Conservation (phyloP, 2,888 invertebrate genomes). For the Pristionchus fissidentatus region DNA sequence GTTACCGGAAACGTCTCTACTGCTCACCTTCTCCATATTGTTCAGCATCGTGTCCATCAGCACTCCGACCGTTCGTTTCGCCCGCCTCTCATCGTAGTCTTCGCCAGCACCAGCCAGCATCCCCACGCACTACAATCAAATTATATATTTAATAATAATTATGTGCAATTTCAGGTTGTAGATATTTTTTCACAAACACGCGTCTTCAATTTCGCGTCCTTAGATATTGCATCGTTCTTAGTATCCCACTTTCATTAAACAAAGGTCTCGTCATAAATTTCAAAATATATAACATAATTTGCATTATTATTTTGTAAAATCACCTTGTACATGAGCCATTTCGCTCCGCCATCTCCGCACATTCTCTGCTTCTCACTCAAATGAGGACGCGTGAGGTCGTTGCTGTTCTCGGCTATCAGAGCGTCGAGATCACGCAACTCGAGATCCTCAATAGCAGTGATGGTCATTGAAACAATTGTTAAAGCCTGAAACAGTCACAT, state of each 20-base stretch:
- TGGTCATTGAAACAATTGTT: too few relatives aligned
- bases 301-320: too few relatives aligned
- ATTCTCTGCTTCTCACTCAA: background rate
- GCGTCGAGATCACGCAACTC: background rate
- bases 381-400: background rate
- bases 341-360: slow-evolving; percentile 11
- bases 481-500: too few relatives aligned
- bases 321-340: slow-evolving; percentile 42
- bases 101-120: background rate
- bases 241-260: too few relatives aligned
- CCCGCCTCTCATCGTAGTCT: slow-evolving; percentile 6
- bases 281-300: too few relatives aligned
- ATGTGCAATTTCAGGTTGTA: background rate
- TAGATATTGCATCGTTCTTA: too few relatives aligned
- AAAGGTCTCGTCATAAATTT: too few relatives aligned
- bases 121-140: background rate
- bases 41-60: slow-evolving; percentile 10
- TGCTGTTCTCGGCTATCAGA: slow-evolving; percentile 36
- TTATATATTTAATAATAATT: background rate
- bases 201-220: background rate
- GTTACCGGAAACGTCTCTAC: background rate
- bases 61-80: slow-evolving; percentile 24
- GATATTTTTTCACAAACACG: background rate
- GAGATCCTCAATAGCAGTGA: background rate
- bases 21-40: slow-evolving; percentile 23